Conservation (phyloP, 2,113 vertebrate species). For the Verasper variegatus region DNA sequence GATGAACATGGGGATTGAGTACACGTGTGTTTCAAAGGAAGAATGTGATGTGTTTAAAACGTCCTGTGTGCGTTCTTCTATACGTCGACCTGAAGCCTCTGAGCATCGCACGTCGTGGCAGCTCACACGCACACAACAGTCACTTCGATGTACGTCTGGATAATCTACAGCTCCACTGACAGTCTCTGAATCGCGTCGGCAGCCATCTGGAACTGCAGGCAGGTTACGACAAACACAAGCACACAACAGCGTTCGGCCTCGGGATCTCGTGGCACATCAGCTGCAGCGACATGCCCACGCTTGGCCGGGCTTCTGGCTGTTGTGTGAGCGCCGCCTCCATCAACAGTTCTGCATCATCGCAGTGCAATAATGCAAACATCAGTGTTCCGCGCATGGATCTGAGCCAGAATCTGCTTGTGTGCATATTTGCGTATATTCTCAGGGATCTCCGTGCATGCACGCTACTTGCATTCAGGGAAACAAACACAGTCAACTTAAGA, state of each 20-base stretch:
- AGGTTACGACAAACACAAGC: constrained; percentile 11
- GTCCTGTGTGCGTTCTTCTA: constrained; percentile 26
- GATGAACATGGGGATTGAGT: constrained; percentile 16
- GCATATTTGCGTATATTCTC: too few species aligned
- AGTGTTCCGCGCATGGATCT: not conserved
- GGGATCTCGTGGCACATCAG: not conserved
- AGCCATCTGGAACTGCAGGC: not conserved
- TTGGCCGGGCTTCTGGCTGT: not conserved
- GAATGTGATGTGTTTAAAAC: constrained; percentile 18
- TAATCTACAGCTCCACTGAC: too few species aligned
- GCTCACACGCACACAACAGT: not conserved
- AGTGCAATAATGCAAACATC: constrained; percentile 1
- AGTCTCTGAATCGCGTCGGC: too few species aligned
- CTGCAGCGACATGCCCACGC: constrained; percentile 11
- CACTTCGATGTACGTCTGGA: too few species aligned
- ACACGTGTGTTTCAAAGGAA: too few species aligned
- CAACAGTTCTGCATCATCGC: constrained; percentile 37
- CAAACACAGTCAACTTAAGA: too few species aligned
- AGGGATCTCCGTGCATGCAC: too few species aligned
- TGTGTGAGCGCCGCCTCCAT: not conserved
- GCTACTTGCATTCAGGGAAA: too few species aligned
- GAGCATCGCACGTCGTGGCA: too few species aligned
- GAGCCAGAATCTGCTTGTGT: not conserved
- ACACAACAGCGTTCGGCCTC: not conserved
- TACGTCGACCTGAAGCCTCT: too few species aligned